Conservation (phyloP, 2,888 invertebrate species). For the Ramazzottius varieornatus region DNA sequence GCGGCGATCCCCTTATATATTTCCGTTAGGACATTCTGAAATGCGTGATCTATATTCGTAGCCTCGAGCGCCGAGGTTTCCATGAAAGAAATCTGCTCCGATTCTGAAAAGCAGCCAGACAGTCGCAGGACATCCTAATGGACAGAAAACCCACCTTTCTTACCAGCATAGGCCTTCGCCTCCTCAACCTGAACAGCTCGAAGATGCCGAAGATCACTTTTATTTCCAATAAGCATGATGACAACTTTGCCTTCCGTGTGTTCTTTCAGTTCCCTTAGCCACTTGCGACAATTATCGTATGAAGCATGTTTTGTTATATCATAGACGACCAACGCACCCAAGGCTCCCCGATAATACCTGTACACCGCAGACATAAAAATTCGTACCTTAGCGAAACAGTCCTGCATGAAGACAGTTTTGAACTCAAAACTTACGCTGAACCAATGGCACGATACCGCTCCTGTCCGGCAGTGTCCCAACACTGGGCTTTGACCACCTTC, state of each 20-base stretch:
- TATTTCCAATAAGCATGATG: conserved; percentile 55
- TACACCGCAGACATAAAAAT: no score
- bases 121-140: no score
- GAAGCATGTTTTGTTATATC: conserved; percentile 98
- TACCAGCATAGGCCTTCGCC: conserved; percentile 69
- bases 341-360: conserved; percentile 86
- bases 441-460: conserved; percentile 93
- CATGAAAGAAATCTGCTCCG: conserved; percentile 83
- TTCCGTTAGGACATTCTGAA: conserved; percentile 93
- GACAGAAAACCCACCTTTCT: no score
- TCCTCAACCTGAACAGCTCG: conserved; percentile 95
- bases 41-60: conserved; percentile 97
- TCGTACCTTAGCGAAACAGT: no score
- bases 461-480: conserved; percentile 73
- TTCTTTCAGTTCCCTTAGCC: conserved; percentile 86
- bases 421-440: conserved; percentile 31
- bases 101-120: conserved; percentile 32
- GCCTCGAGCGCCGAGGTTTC: conserved; percentile 98
- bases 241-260: conserved; percentile 99
- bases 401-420: background rate
- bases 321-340: conserved; percentile 91
- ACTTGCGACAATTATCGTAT: conserved; percentile 96
- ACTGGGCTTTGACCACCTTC: conserved; percentile 98
- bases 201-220: conserved; percentile 23
- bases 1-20: conserved; percentile 12